Evolutionary conservation across 2,797 vertebrate genomes (phyloP), one percentile per base, ranked within the genome.

Genomic region (Corythornis leucogaster): DNA sequence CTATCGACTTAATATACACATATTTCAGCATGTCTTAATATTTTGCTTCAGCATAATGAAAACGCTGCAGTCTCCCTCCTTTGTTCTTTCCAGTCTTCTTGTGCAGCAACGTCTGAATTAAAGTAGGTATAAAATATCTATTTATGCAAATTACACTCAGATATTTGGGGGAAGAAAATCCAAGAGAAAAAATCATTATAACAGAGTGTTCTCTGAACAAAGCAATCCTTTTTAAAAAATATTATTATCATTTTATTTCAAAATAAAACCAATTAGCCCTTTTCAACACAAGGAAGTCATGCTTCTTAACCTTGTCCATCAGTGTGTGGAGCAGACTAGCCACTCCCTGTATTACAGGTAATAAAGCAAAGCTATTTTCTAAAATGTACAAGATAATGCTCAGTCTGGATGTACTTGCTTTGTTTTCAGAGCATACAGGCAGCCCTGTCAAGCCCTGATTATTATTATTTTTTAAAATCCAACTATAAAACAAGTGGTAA

Each of bases 111-210:
- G 2, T 68, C 80, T 82, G 85, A 95, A 95, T 96, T 96, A 94
- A 95, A 95, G 80, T 6, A 84, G 73, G 81, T 93, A 89, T 77
- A 84, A 57, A 90, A 62, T 88, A 94, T 67, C 96, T 96, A 85
- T 83, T 92, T 67, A 90, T 74, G 94, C 81, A 96, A 97, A 96
- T 93, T 90, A 87, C 42, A 92, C 88, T 85, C 83, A 85, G 57
- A 79, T 92, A 80, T 89, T 85, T 46, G 17, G 35, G 28, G 55
- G 24, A 54, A 74, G 80, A 88, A 93, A 85, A 92, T 74, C n/a
- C 38, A 46, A 68, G 38, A 20, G 35, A 12, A 84, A 92, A 69
- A 48, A 2, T 54, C 5, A 5, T 7, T 82, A 24, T 31, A 77
- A 48, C n/a, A 20, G 57, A 64, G 33, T 53, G 82, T 7, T 94